phyloP scores from a whole-genome alignment of 2,888 invertebrate genomes.

The Catocala fraxini region DNA sequence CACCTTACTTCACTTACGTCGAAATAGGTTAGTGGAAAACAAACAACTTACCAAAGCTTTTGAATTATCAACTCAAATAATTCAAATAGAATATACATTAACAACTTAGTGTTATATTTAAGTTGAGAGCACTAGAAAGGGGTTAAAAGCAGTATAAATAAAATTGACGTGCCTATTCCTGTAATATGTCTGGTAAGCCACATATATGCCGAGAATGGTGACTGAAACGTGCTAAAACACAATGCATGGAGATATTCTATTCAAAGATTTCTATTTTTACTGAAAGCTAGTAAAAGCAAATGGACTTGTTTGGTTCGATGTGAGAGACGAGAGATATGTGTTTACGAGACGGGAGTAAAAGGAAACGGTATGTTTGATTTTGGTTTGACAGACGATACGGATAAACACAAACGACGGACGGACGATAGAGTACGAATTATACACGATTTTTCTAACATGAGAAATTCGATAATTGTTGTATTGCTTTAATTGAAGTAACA shows the following conservation, averaged over 20 bases:
- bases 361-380: too few relatives aligned
- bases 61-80: not conserved
- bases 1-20: too few relatives aligned
- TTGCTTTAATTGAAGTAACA: too few relatives aligned
- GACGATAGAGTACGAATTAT: too few relatives aligned
- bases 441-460: too few relatives aligned
- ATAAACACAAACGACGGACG: too few relatives aligned
- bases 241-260: conserved; percentile 48
- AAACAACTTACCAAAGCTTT: too few relatives aligned
- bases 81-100: not conserved
- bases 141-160: conserved; percentile 20
- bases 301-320: conserved; percentile 2
- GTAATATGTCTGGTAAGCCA: conserved; percentile 27
- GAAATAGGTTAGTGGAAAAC: too few relatives aligned
- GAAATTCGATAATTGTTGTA: too few relatives aligned
- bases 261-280: conserved; percentile 38
- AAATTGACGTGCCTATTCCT: conserved; percentile 32
- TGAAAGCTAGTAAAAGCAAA: conserved; percentile 19
- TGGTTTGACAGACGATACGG: too few relatives aligned
- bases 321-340: not conserved
- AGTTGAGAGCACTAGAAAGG: not conserved
- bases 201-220: conserved; percentile 27
- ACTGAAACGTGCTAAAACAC: conserved; percentile 48
- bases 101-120: not conserved
- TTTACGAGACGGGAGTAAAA: not conserved